Percentiles rank a stretch among this genome's conserved stretches.
Evolutionary conservation across 2,113 vertebrate genomes (phyloP).

Genomic region (Pygoscelis antarcticus): DNA sequence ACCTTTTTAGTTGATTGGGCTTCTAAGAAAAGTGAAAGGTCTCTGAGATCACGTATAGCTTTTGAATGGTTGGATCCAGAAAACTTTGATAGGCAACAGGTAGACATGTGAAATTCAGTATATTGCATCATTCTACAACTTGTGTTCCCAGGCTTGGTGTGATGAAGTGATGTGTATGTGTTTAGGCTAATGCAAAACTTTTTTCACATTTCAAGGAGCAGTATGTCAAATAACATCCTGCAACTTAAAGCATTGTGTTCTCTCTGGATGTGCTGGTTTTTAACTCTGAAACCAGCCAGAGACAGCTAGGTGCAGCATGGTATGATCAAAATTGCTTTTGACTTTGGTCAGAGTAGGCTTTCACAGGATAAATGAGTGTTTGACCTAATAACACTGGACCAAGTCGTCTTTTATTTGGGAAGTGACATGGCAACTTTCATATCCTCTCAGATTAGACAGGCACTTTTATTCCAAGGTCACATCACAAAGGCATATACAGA

Average conservation of each 20-base stretch:
- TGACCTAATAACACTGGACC: neutral
- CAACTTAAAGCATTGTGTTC: neutral
- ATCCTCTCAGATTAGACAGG: neutral
- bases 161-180: neutral
- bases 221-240: neutral
- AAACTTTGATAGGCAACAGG: neutral
- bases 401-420: neutral
- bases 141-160: neutral
- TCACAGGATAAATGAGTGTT: neutral
- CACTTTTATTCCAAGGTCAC: neutral
- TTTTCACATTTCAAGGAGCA: neutral
- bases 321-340: neutral
- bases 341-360: neutral
- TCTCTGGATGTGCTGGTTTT: neutral
- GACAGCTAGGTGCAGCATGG: neutral
- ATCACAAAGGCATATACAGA: neutral
- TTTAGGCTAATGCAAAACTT: neutral
- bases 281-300: neutral
- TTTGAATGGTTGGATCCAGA: neutral
- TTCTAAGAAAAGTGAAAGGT: neutral
- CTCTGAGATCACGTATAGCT: neutral
- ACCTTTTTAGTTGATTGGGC: neutral
- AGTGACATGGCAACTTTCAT: neutral
- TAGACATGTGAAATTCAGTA: neutral
- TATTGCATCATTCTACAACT: neutral